phyloP scores from a whole-genome alignment of 1,140 invertebrate species.

The Cydia pomonella region DNA sequence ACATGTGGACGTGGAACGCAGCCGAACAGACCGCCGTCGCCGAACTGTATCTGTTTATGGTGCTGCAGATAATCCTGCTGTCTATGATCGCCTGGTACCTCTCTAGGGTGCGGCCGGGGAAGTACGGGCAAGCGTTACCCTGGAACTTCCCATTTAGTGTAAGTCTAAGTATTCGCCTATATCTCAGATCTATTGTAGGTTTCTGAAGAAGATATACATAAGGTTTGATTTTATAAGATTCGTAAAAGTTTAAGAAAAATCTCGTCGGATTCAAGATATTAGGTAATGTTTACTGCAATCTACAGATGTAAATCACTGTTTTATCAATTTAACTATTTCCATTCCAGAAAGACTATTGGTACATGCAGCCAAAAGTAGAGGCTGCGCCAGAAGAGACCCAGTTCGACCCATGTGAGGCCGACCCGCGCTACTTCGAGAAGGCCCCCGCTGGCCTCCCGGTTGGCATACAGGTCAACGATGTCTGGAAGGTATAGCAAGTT shows the following conservation, averaged over 20 bases:
- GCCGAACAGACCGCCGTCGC: constrained; percentile 40
- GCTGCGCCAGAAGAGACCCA: constrained; percentile 38
- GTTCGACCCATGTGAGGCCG: constrained; percentile 17
- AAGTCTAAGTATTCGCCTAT: neutral
- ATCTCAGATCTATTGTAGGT: too few species aligned
- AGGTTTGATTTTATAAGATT: too few species aligned
- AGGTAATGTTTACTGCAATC: too few species aligned
- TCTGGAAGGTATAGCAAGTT: constrained; percentile 65
- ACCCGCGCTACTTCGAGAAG: constrained; percentile 56
- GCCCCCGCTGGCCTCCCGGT: constrained; percentile 44
- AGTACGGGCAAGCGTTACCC: constrained; percentile 55
- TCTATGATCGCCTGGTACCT: constrained; percentile 54
- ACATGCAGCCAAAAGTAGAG: constrained; percentile 39
- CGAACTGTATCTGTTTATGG: constrained; percentile 42
- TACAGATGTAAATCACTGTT: too few species aligned
- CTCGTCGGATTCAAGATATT: too few species aligned
- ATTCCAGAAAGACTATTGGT: constrained; percentile 55
- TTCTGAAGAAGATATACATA: too few species aligned
- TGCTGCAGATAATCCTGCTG: constrained; percentile 46
- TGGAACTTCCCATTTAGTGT: constrained; percentile 55
- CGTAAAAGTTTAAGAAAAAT: too few species aligned
- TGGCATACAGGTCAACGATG: constrained; percentile 60
- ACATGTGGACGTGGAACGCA: constrained; percentile 39
- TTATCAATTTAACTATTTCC: neutral
- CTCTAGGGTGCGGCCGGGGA: constrained; percentile 51